Conservation (phyloP, 2,888 invertebrate species). For the Gnatocerus cornutus region DNA sequence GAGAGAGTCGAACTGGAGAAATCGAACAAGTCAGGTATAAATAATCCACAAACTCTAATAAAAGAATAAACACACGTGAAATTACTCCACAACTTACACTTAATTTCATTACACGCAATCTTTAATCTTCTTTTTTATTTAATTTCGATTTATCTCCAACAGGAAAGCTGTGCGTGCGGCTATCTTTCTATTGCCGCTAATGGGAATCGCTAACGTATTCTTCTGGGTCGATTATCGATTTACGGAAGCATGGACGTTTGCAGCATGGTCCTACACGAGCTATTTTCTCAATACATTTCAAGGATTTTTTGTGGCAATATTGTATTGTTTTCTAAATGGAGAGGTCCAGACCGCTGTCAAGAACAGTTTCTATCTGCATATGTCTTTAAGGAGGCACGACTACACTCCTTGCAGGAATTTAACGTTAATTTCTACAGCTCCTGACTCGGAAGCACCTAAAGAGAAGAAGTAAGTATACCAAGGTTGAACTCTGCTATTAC, state of each 20-base stretch:
- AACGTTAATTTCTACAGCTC: slow-evolving; percentile 58
- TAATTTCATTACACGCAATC: neutral
- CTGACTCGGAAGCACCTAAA: slow-evolving; percentile 37
- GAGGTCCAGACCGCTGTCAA: slow-evolving; percentile 76
- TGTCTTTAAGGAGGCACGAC: slow-evolving; percentile 61
- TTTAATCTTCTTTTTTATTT: neutral
- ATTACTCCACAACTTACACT: neutral
- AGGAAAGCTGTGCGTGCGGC: slow-evolving; percentile 89
- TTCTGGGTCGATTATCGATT: slow-evolving; percentile 80
- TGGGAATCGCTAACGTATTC: slow-evolving; percentile 86
- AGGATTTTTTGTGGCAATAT: slow-evolving; percentile 85
- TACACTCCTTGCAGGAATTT: slow-evolving; percentile 63
- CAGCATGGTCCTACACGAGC: slow-evolving; percentile 85
- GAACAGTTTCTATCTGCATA: slow-evolving; percentile 60
- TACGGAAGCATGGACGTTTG: slow-evolving; percentile 81
- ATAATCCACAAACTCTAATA: neutral
- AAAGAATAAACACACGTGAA: neutral
- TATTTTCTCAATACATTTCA: slow-evolving; percentile 90
- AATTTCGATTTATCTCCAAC: slow-evolving; percentile 42
- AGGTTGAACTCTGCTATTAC: too few species aligned
- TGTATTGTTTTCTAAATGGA: slow-evolving; percentile 89
- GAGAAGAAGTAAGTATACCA: neutral
- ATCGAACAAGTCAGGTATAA: slow-evolving; percentile 81
- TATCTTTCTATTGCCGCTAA: slow-evolving; percentile 83
- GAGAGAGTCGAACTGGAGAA: slow-evolving; percentile 83